A percentile compares a stretch with the other conserved stretches of the same genome.
Conservation (phyloP, 2,888 invertebrate genomes). For the Entomobrya proxima region DNA sequence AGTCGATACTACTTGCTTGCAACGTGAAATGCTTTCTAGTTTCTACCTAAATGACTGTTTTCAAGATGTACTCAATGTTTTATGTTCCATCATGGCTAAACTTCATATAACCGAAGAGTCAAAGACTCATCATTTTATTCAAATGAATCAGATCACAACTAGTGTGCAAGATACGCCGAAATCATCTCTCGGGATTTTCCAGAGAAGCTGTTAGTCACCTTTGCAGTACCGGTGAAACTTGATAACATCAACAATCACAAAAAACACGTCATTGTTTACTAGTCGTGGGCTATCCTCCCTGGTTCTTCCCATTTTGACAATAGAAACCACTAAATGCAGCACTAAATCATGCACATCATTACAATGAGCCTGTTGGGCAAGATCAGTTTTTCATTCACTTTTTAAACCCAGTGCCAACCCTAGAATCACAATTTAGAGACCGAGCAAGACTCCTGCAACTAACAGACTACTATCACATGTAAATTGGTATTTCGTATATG, state of each 20-base stretch:
- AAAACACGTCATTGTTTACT: not conserved
- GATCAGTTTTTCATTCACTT: slow-evolving; percentile 9
- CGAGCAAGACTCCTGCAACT: too few species aligned
- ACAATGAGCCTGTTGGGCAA: not conserved
- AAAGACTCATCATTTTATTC: not conserved
- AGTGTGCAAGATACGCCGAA: not conserved
- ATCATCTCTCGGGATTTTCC: too few species aligned
- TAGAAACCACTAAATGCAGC: not conserved
- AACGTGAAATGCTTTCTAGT: too few species aligned
- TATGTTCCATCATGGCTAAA: too few species aligned
- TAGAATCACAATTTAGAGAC: too few species aligned
- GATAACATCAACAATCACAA: not conserved
- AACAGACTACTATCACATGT: too few species aligned
- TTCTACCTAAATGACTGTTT: too few species aligned
- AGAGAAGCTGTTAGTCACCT: too few species aligned
- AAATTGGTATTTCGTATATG: too few species aligned
- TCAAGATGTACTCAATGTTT: too few species aligned
- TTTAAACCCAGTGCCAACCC: not conserved
- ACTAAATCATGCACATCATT: not conserved
- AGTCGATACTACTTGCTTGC: too few species aligned
- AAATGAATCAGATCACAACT: not conserved
- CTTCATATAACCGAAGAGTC: not conserved
- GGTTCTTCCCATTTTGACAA: not conserved
- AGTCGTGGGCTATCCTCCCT: not conserved
- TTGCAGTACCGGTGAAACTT: not conserved